These are phyloP conservation scores for Agrotis exclamationis DNA, from an alignment of 2,888 invertebrate genomes.

Conservation along the genomic window DNA sequence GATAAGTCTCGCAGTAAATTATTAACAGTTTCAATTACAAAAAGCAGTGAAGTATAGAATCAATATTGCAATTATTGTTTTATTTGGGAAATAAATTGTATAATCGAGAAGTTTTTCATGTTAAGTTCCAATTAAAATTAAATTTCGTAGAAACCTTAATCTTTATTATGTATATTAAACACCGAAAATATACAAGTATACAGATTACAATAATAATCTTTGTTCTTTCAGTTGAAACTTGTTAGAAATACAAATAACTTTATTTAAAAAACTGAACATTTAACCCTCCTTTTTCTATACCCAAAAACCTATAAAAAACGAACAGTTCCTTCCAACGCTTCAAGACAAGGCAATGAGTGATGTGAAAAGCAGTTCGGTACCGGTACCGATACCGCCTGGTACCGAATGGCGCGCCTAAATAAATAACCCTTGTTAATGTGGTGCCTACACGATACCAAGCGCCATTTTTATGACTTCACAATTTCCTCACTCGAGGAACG, in stretches of 20 bases:
- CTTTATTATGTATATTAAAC: background rate
- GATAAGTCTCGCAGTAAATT: background rate
- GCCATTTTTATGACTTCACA: conserved; percentile 82
- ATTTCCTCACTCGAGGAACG: conserved; percentile 75
- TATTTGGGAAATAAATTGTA: background rate
- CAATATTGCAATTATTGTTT: background rate
- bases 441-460: conserved; percentile 79
- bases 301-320: conserved; percentile 53
- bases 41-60: background rate
- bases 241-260: background rate
- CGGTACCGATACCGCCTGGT: conserved; percentile 67
- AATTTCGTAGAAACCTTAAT: too few relatives aligned
- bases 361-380: conserved; percentile 67
- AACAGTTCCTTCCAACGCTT: conserved; percentile 40
- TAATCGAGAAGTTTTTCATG: too few relatives aligned
- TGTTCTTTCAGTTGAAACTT: too few relatives aligned
- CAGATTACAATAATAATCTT: too few relatives aligned
- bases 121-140: too few relatives aligned
- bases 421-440: conserved; percentile 89
- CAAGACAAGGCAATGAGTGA: conserved; percentile 72
- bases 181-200: too few relatives aligned
- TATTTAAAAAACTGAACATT: conserved; percentile 11
- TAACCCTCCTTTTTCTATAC: conserved; percentile 21
- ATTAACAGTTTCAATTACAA: background rate
- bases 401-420: conserved; percentile 83